Evolutionary conservation across 2,888 invertebrate species (phyloP), one percentile per base, ranked within the genome.

Genomic region (Caenorhabditis sp.): DNA sequence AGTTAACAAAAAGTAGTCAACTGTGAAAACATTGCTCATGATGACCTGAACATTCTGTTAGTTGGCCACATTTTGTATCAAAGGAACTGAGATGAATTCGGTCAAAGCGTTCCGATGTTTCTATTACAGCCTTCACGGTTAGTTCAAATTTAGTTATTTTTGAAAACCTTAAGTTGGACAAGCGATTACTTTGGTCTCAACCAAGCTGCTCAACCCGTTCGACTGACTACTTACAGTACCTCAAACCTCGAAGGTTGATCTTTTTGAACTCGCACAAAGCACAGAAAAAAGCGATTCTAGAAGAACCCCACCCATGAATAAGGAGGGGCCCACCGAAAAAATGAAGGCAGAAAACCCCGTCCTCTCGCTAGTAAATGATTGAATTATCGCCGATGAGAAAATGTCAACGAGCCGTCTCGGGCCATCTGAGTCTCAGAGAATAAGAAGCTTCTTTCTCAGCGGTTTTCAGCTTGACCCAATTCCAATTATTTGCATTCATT

Each of bases 321-420:
- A n/a, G n/a, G 0, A 16, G 8, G n/a, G 56, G 19, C 26, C 19
- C 16, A 14, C 16, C 7, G 28, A 19, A 72, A 44, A 31, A 38
- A 31, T 8, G 1, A 14, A 35, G 26, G n/a, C 7, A 41, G 61
- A 73, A 58, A 56, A 69, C 56, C 64, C 26, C 51, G 19, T 28
- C 14, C 64, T 24, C 16, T 38, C 5, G 28, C 10, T 49, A 19
- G 14, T 19, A 35, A 47, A 12, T 54, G n/a, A 77, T 70, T 38
- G 31, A 69, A 77, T 77, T 77, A 70, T 77, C 58, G 59, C 31
- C n/a, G 44, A 68, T 66, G 66, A 66, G 75, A 75, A 75, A 75
- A 75, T 75, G 75, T 75, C 75, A 75, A 44, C n/a, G 35, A 28
- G n/a, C 26, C 31, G 12, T 49, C 54, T 31, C 22, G 10, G 75